Percentiles rank a stretch among this genome's conserved stretches.
Evolutionary conservation across 2,888 invertebrate genomes (phyloP).

Genomic region (Campoplex capitator): DNA sequence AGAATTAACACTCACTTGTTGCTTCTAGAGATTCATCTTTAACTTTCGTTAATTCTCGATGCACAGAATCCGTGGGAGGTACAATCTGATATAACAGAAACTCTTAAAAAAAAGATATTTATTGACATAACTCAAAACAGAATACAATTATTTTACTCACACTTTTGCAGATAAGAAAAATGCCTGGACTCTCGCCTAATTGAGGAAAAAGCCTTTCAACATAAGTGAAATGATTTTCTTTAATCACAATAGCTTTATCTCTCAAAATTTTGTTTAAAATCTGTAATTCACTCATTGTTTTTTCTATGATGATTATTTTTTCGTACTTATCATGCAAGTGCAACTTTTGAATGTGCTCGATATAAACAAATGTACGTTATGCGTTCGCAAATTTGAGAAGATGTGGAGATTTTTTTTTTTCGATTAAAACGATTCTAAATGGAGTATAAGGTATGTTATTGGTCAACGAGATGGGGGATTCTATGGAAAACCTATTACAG

Average conservation of each 20-base stretch:
- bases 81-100: constrained; percentile 27
- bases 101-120: background rate
- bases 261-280: constrained; percentile 46
- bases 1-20: constrained; percentile 48
- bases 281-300: constrained; percentile 53
- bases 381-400: background rate
- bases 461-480: too few species aligned
- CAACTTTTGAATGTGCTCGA: constrained; percentile 40
- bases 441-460: too few species aligned
- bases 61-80: background rate
- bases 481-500: too few species aligned
- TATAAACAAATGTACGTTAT: constrained; percentile 22
- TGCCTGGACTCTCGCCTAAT: constrained; percentile 44
- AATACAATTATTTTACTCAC: constrained; percentile 23
- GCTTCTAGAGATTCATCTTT: constrained; percentile 45
- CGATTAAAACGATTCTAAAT: too few species aligned
- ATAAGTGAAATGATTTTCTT: constrained; percentile 70
- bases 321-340: background rate
- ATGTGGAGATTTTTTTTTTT: too few species aligned
- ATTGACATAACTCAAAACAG: background rate
- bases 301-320: background rate
- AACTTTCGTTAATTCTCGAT: background rate
- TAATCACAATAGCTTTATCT: constrained; percentile 40
- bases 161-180: constrained; percentile 61
- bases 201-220: constrained; percentile 73